A percentile compares a stretch with the other conserved stretches of the same genome.
Evolutionary conservation across 2,888 invertebrate species (phyloP).

Genomic region (Stenolophus ochropezus): DNA sequence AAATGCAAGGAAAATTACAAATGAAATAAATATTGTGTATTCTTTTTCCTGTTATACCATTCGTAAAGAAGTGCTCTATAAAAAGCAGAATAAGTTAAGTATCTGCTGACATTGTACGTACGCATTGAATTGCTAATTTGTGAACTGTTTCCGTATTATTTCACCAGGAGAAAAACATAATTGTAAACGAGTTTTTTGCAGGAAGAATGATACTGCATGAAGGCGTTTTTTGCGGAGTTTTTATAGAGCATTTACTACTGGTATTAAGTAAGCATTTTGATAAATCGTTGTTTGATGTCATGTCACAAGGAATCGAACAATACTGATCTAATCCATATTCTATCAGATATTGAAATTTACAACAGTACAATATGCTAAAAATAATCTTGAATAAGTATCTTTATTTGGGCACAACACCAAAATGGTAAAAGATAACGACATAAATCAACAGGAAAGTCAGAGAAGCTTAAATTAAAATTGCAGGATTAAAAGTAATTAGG

Average conservation of each 20-base stretch:
- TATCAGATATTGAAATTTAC: background rate
- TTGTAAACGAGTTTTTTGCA: constrained; percentile 25
- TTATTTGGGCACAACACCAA: background rate
- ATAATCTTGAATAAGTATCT: background rate
- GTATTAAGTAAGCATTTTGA: constrained; percentile 17
- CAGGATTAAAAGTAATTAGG: too few species aligned
- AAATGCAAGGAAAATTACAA: background rate
- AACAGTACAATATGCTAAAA: background rate
- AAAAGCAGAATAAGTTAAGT: background rate
- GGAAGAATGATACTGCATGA: constrained; percentile 26
- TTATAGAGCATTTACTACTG: constrained; percentile 1
- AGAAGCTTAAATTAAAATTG: too few species aligned
- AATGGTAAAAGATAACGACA: background rate
- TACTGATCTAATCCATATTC: background rate
- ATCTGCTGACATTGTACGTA: background rate
- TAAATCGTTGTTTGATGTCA: background rate
- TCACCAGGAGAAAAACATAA: constrained; percentile 7
- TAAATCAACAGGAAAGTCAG: too few species aligned
- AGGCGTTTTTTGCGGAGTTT: background rate
- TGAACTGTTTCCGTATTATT: constrained; percentile 18
- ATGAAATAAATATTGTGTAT: too few species aligned
- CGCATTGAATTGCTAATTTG: constrained; percentile 7
- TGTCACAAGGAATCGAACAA: background rate
- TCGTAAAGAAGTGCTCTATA: background rate
- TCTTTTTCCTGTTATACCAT: background rate